These are phyloP conservation scores for Theocolax elegans DNA, from an alignment of 1,140 invertebrate genomes.

Conservation along the genomic window DNA sequence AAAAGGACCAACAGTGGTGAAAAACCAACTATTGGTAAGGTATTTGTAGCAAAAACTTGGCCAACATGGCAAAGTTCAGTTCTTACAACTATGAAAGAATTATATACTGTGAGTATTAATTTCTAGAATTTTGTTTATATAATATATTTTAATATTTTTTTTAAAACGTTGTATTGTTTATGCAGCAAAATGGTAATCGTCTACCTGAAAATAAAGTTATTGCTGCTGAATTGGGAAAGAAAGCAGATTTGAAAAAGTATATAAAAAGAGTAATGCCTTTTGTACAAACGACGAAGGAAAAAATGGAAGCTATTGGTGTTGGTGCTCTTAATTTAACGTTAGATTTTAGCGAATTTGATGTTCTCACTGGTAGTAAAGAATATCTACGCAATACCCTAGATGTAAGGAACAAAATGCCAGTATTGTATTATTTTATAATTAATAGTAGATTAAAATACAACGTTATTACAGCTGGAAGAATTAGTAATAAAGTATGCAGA, in stretches of 20 bases:
- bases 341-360: conserved; percentile 87
- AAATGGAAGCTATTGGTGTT: conserved; percentile 75
- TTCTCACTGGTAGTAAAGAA: conserved; percentile 80
- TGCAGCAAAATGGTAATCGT: conserved; percentile 68
- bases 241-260: conserved; percentile 89
- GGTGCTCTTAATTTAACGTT: conserved; percentile 83
- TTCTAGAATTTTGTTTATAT: conserved; percentile 26
- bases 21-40: conserved; percentile 78
- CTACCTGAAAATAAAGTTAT: conserved; percentile 95
- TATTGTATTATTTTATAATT: conserved; percentile 9
- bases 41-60: conserved; percentile 95
- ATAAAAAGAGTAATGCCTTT: conserved; percentile 98
- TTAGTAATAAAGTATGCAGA: conserved; percentile 83
- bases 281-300: conserved; percentile 86
- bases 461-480: conserved; percentile 76
- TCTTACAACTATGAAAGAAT: conserved; percentile 82
- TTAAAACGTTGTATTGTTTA: conserved; percentile 45
- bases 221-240: conserved; percentile 77
- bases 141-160: no score
- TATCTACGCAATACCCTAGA: conserved; percentile 90
- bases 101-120: conserved; percentile 73
- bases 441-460: neutral
- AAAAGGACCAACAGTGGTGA: conserved; percentile 71
- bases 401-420: conserved; percentile 70
- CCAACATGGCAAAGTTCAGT: conserved; percentile 94